Conservation (phyloP, 2,113 vertebrate genomes). For the Arothron firmamentum region DNA sequence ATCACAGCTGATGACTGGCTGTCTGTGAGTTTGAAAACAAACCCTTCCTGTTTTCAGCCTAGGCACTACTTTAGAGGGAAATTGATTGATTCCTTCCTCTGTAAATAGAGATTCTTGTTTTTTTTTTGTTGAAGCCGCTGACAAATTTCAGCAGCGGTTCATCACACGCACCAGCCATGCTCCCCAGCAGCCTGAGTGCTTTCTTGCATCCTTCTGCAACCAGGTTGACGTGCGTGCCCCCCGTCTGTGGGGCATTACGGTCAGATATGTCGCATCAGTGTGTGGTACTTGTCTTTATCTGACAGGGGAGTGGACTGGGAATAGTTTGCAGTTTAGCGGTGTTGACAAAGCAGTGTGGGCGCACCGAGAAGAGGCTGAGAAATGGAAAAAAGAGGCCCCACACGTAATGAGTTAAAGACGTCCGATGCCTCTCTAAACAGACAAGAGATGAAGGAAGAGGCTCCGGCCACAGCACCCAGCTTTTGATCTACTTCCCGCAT, state of each 20-base stretch:
- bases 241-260: conserved; percentile 59
- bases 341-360: conserved; percentile 57
- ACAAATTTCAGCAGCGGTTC: conserved; percentile 38
- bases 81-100: conserved; percentile 55
- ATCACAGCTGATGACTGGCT: conserved; percentile 54
- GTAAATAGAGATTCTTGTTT: conserved; percentile 29
- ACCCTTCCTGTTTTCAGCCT: conserved; percentile 34
- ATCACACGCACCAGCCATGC: conserved; percentile 27
- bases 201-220: conserved; percentile 1
- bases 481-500: conserved; percentile 62
- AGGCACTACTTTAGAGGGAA: conserved; percentile 38
- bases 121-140: conserved; percentile 1
- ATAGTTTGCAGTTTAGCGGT: conserved; percentile 59
- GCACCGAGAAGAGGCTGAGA: conserved; percentile 43
- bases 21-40: conserved; percentile 53
- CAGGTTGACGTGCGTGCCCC: no score
- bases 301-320: conserved; percentile 45
- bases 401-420: conserved; percentile 63
- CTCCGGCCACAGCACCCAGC: conserved; percentile 38
- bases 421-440: conserved; percentile 63
- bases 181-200: neutral
- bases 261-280: conserved; percentile 54
- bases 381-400: conserved; percentile 57
- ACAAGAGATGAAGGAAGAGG: conserved; percentile 53
- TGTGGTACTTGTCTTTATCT: conserved; percentile 49